These are phyloP conservation scores for Sesamia inferens DNA, from an alignment of 2,888 invertebrate species.

Conservation along the genomic window DNA sequence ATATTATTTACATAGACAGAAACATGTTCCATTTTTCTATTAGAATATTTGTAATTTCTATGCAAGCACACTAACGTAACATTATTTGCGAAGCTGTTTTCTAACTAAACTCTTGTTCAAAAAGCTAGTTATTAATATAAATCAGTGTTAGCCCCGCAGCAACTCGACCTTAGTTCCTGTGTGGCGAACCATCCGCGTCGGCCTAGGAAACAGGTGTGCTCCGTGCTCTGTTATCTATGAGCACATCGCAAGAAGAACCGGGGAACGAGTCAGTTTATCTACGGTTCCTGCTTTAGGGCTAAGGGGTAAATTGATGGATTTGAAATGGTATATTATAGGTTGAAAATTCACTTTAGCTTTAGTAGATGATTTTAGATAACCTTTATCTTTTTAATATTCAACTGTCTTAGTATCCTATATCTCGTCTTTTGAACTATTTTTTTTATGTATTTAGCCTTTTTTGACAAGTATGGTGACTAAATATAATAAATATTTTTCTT, in stretches of 20 bases:
- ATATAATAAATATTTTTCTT: neutral
- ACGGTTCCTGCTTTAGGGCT: conserved; percentile 55
- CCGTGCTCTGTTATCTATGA: conserved; percentile 58
- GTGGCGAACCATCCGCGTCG: conserved; percentile 52
- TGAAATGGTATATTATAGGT: conserved; percentile 17
- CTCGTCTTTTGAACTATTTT: neutral
- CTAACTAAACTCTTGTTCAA: conserved; percentile 25
- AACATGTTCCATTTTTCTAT: neutral
- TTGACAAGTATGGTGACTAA: neutral
- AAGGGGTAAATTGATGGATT: conserved; percentile 54
- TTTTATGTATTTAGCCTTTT: neutral
- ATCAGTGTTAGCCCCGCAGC: conserved; percentile 56
- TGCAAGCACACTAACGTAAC: neutral
- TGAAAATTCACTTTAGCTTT: conserved; percentile 20
- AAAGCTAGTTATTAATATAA: conserved; percentile 59
- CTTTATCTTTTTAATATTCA: neutral
- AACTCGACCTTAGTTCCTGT: conserved; percentile 65
- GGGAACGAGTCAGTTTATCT: conserved; percentile 51
- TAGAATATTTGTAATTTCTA: neutral
- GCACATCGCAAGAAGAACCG: conserved; percentile 57
- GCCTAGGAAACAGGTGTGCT: conserved; percentile 66
- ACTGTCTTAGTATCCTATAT: neutral
- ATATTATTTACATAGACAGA: neutral
- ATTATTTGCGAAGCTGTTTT: conserved; percentile 6
- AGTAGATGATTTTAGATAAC: neutral